These are phyloP conservation scores for Dicaeum eximium DNA, from an alignment of 2,113 vertebrate species.

Conservation along the genomic window DNA sequence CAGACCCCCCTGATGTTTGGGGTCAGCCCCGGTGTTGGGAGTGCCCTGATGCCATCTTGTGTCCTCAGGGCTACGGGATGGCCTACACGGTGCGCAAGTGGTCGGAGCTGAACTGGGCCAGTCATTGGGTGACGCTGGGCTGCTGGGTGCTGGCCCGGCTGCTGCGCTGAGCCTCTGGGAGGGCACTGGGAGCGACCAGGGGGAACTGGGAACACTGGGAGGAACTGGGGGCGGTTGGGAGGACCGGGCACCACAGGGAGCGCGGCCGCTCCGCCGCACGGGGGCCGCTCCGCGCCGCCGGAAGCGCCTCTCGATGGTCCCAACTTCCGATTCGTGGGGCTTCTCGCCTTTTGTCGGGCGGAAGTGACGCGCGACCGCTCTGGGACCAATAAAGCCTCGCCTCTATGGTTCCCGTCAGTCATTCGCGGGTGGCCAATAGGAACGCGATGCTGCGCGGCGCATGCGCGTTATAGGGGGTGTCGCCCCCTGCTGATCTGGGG, in stretches of 20 bases:
- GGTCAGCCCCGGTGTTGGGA: fast-evolving
- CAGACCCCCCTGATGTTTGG: fast-evolving
- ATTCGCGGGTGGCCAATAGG: not conserved
- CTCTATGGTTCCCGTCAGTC: not conserved
- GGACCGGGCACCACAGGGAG: not conserved
- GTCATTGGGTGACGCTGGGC: not conserved
- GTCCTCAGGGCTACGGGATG: not conserved
- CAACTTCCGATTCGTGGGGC: fast-evolving
- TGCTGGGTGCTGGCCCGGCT: not conserved
- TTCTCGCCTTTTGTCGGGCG: not conserved
- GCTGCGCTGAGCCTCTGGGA: not conserved
- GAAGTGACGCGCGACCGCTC: not conserved
- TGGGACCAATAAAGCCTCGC: not conserved
- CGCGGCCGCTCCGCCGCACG: not conserved
- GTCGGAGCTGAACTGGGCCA: not conserved
- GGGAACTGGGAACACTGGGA: not conserved
- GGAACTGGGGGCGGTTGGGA: not conserved
- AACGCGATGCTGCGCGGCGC: not conserved
- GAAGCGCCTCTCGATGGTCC: not conserved
- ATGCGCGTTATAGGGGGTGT: not conserved
- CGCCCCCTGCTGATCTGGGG: not conserved
- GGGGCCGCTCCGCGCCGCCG: not conserved
- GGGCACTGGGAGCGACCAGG: not conserved
- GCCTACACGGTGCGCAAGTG: not conserved
- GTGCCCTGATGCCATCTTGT: fast-evolving